Base-by-base conservation (phyloP, 2,797 vertebrate genomes). In the Phylloscopus collybita region DNA sequence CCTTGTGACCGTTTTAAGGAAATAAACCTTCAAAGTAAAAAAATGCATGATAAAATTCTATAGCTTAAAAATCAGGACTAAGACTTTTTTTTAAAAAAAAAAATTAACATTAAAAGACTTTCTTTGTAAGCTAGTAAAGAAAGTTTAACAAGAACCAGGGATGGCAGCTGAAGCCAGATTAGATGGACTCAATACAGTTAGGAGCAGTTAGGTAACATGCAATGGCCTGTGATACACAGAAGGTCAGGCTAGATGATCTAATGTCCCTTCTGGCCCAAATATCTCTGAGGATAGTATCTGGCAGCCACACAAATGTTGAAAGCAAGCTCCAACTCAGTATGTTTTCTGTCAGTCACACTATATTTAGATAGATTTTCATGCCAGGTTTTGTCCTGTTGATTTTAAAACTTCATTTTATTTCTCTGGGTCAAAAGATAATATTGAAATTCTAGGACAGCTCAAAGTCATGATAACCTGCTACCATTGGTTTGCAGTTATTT, bases 201-300 rank as follows among this genome's bases (percentile, higher is more conserved):
- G 94, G 78, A 94, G 93, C 79, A 60, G 81, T 85, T 95, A 94
- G 93, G 92, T 95, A 93, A 96, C 72, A 38, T 40, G 83, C 50
- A 90, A 60, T 67, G 38, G 60, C 21, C 61, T 92, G 71, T 62
- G 92, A 86, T 82, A 94, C 61, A 72, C 47, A 94, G 76, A 73
- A 92, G 93, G 86, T 95, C 94, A 95, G 80, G 40, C 54, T 80
- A 90, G 80, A 96, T 95, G 94, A 96, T 96, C 90, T 96, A 91
- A 97, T 88, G 95, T 97, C 95, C 96, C 88, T 96, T 95, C 86
- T 96, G 94, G 92, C 88, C 86, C 82, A 69, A 95, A 92, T 95
- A 95, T 93, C 96, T 96, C 81, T 72, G 49, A 95, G 49, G 67
- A 27, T 61, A 78, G 83, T 74, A 69, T 93, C 93, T 96, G 96